Base-by-base conservation (phyloP, 2,888 invertebrate species). In the Cancer borealis region DNA sequence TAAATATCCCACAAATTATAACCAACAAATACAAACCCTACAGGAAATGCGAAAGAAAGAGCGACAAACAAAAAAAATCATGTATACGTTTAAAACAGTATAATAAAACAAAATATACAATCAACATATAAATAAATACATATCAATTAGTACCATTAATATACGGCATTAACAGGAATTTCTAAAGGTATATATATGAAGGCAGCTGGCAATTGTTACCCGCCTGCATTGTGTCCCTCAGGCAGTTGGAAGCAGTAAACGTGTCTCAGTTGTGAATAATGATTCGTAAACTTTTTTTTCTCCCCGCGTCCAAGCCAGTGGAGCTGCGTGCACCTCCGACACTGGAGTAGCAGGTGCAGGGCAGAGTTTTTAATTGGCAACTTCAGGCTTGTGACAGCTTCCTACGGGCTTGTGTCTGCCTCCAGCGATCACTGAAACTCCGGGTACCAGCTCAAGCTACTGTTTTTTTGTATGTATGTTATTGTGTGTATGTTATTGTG, bases 221-320 rank as follows among this genome's bases (percentile, higher is more conserved):
- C 60, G 60, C 66, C 66, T 66, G n/a, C 66, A 66, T 4, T 66
- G 21, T n/a, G 6, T n/a, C 66, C 66, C 21, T 66, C 66, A 66
- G 66, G 14, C n/a, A 3, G 66, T 5, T 4, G 17, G 66, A 6
- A 66, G n/a, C 66, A 4, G 66, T n/a, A 17, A n/a, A 66, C 66
- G 66, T 66, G 66, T n/a, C 66, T 66, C 66, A n/a, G 66, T n/a
- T 66, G 66, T 66, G 66, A 66, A 66, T 66, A 66, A 66, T 66
- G n/a, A 14, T 66, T 66, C n/a, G 66, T n/a, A 21, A 66, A 66
- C 66, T 66, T 66, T 66, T 66, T 39, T 39, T 39, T 39, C 39
- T 0, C n/a, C n/a, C 5, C 5, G n/a, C n/a, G n/a, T 21, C 66
- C 66, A 66, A 21, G 66, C 66, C 17, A 66, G 66, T 66, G n/a